Percentiles rank a stretch among this genome's conserved stretches.
These are phyloP conservation scores for Lithophane semibrunnea DNA, from an alignment of 2,888 invertebrate species.

Conservation along the genomic window DNA sequence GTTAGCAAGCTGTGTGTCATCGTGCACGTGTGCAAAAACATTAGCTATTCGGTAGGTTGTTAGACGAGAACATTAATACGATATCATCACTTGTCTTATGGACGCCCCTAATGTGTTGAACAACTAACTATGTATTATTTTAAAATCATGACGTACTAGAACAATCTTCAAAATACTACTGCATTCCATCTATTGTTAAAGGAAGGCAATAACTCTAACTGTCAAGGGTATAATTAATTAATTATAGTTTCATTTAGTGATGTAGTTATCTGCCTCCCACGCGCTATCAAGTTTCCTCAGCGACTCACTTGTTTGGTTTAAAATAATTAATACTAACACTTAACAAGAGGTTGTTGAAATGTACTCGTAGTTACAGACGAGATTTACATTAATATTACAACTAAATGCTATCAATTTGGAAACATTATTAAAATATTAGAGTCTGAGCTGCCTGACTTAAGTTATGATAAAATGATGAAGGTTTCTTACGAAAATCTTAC, in stretches of 20 bases:
- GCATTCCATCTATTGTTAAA: background rate
- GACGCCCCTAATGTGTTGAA: background rate
- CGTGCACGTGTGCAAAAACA: background rate
- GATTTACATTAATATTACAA: background rate
- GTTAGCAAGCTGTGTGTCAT: background rate
- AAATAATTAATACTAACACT: constrained; percentile 26
- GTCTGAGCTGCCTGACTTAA: background rate
- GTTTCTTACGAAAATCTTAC: background rate
- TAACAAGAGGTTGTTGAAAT: background rate
- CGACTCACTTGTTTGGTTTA: constrained; percentile 5
- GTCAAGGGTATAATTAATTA: constrained; percentile 22
- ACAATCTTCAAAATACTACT: background rate
- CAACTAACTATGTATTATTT: background rate
- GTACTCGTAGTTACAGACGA: background rate
- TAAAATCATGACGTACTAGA: constrained; percentile 2
- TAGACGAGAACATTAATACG: background rate
- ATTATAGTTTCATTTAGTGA: constrained; percentile 33
- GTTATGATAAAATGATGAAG: background rate
- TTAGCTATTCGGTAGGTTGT: background rate
- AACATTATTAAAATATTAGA: background rate
- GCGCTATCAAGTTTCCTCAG: constrained; percentile 2
- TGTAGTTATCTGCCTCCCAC: constrained; percentile 11
- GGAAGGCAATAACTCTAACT: background rate
- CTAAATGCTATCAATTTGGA: background rate
- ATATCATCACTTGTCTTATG: background rate